Conservation (phyloP, 1,140 invertebrate genomes). For the Drosophila burlai region DNA sequence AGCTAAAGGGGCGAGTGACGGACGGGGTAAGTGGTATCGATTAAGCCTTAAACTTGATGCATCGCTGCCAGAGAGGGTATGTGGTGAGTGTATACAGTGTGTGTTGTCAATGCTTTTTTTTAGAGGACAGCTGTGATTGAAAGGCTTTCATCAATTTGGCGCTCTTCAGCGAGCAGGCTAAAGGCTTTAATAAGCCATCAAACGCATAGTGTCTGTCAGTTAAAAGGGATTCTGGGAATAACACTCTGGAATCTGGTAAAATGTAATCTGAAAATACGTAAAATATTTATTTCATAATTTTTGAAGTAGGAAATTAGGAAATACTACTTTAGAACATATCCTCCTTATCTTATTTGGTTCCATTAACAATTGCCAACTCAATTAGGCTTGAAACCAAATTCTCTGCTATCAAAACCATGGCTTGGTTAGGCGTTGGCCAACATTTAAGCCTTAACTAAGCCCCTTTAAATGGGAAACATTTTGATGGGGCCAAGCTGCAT, state of each 20-base stretch:
- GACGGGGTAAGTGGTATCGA: slow-evolving; percentile 73
- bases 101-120: slow-evolving; percentile 43
- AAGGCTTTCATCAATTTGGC: slow-evolving; percentile 57
- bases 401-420: not conserved
- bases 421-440: not conserved
- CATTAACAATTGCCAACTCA: not conserved
- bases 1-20: not conserved
- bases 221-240: slow-evolving; percentile 5
- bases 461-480: not conserved
- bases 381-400: not conserved
- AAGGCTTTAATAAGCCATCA: slow-evolving; percentile 62
- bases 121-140: slow-evolving; percentile 44
- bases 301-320: too few relatives aligned
- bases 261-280: not conserved
- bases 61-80: slow-evolving; percentile 27
- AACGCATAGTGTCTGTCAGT: slow-evolving; percentile 18
- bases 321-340: not conserved
- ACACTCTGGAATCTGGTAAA: not conserved
- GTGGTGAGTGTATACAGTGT: slow-evolving; percentile 4
- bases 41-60: slow-evolving; percentile 75
- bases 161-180: slow-evolving; percentile 15
- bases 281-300: not conserved
- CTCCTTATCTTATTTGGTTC: not conserved
- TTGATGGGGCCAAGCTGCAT: slow-evolving; percentile 9
- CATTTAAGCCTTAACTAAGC: not conserved